Evolutionary conservation across 2,113 vertebrate species (phyloP).

Genomic region (Apeltes quadracus): DNA sequence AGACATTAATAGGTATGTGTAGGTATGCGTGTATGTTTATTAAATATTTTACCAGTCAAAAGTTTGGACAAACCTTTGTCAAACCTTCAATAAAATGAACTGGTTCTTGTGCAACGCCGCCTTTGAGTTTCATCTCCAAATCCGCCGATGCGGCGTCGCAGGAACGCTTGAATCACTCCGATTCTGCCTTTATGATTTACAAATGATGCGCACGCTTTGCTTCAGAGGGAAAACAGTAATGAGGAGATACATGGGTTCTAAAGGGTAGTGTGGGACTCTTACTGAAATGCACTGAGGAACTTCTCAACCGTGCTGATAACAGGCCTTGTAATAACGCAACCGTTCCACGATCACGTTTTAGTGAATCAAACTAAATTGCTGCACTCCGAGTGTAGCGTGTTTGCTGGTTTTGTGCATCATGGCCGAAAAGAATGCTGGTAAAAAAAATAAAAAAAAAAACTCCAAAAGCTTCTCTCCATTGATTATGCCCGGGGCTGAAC

Average conservation of each 20-base stretch:
- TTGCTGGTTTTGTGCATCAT: slow-evolving; percentile 60
- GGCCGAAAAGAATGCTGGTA: slow-evolving; percentile 53
- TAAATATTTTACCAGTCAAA: neutral
- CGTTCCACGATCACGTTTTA: slow-evolving; percentile 60
- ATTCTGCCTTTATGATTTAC: slow-evolving; percentile 70
- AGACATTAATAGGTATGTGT: neutral
- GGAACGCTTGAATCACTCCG: slow-evolving; percentile 66
- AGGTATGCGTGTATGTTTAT: neutral
- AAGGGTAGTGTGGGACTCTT: slow-evolving; percentile 31
- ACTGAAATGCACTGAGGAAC: slow-evolving; percentile 39
- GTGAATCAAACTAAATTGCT: slow-evolving; percentile 62
- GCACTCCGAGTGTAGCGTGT: slow-evolving; percentile 52
- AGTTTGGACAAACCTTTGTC: no score
- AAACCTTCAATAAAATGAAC: slow-evolving; percentile 10
- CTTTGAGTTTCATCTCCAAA: slow-evolving; percentile 53
- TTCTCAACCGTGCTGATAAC: slow-evolving; percentile 54
- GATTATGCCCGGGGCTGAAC: slow-evolving; percentile 76
- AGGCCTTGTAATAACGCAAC: slow-evolving; percentile 39
- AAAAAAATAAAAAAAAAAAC: slow-evolving; percentile 80
- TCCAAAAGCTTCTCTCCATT: slow-evolving; percentile 74
- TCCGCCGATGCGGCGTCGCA: slow-evolving; percentile 54
- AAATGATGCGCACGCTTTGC: slow-evolving; percentile 37
- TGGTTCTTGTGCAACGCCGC: slow-evolving; percentile 44
- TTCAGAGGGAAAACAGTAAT: slow-evolving; percentile 67
- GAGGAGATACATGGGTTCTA: slow-evolving; percentile 56